Percentiles rank a stretch among this genome's conserved stretches.
Evolutionary conservation across 1,140 invertebrate genomes (phyloP).

Genomic region (Bombus sibiricus): DNA sequence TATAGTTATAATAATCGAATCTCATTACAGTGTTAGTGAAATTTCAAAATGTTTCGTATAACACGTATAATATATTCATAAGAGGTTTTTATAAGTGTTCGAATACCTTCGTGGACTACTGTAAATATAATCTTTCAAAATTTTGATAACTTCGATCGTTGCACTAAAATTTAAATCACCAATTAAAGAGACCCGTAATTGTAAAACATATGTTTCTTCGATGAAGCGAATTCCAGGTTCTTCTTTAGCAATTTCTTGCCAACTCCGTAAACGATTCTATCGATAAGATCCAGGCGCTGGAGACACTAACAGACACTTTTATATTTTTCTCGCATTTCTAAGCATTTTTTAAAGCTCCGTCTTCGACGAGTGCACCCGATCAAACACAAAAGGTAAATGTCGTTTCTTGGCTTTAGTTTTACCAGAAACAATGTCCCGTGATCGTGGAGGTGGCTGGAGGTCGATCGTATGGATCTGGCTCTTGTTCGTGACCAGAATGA

Average conservation of each 20-base stretch:
- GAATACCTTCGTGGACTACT: too few species aligned
- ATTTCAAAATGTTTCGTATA: too few species aligned
- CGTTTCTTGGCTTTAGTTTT: constrained; percentile 61
- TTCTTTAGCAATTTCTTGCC: neutral
- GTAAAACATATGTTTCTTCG: neutral
- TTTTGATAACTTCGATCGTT: neutral
- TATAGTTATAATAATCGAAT: too few species aligned
- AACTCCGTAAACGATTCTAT: too few species aligned
- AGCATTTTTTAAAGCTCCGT: neutral
- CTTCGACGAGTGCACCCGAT: constrained; percentile 35
- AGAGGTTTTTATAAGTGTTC: too few species aligned
- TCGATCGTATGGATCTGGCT: constrained; percentile 77
- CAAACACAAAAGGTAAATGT: constrained; percentile 69
- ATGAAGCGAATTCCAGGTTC: neutral
- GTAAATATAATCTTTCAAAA: neutral
- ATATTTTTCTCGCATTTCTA: neutral
- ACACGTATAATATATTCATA: too few species aligned
- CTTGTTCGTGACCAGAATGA: constrained; percentile 74
- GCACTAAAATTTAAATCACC: neutral
- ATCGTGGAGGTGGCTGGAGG: constrained; percentile 61
- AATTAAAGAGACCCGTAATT: neutral
- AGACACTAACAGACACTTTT: neutral
- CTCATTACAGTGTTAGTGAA: too few species aligned
- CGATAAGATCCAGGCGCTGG: neutral
- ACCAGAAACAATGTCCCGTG: constrained; percentile 49